These are phyloP conservation scores for Athene noctua DNA, from an alignment of 2,113 vertebrate species.

Conservation along the genomic window DNA sequence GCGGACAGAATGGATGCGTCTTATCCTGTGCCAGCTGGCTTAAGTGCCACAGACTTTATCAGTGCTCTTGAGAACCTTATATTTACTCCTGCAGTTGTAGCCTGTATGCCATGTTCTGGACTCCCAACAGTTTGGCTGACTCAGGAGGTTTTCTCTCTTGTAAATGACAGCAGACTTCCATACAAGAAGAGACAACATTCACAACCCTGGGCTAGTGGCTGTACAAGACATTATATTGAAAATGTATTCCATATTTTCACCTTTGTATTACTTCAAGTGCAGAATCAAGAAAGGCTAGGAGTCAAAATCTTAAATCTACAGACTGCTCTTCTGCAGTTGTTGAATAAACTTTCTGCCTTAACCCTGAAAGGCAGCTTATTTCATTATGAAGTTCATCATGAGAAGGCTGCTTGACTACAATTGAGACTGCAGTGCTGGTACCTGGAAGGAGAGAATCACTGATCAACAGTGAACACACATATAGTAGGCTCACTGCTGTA, in stretches of 20 bases:
- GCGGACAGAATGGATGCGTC: background rate
- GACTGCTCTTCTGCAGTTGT: background rate
- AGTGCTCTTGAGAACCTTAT: background rate
- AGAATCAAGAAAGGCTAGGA: background rate
- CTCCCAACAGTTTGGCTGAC: background rate
- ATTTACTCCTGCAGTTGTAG: background rate
- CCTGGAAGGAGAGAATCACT: background rate
- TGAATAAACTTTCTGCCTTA: background rate
- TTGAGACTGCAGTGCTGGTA: background rate
- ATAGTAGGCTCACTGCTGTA: background rate
- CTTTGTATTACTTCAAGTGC: background rate
- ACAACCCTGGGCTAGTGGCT: background rate
- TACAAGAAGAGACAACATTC: background rate
- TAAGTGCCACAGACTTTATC: background rate
- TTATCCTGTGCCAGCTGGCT: conserved; percentile 32
- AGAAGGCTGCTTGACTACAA: background rate
- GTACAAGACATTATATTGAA: background rate
- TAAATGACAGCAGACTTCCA: background rate
- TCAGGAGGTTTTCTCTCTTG: background rate
- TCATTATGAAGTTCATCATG: background rate
- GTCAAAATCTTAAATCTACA: background rate
- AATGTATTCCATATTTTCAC: background rate
- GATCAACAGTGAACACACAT: background rate
- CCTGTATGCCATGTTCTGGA: background rate
- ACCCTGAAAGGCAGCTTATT: background rate